Base-by-base conservation (phyloP, 2,888 invertebrate species). In the Pseudolycoriella hygida region DNA sequence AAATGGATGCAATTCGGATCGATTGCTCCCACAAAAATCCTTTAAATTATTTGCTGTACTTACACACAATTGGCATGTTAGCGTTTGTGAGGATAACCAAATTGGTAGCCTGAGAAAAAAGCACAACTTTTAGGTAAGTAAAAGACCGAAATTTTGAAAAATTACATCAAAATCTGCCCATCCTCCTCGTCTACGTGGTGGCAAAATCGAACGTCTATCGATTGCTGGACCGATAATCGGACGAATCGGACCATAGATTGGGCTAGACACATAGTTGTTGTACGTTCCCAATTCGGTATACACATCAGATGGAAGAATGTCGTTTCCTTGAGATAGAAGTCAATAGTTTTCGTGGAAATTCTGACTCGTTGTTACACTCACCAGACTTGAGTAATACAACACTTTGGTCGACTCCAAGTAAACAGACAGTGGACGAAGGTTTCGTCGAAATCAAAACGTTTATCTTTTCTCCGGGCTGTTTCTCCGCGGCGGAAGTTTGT, bases 341-440 rank as follows among this genome's bases (percentile, higher is more conserved):
- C 25, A 25, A 6, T 4, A 25, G 4, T 25, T 25, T 25, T 4
- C 4, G 25, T 6, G 25, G n/a, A n/a, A n/a, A n/a, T n/a, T n/a
- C n/a, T n/a, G n/a, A n/a, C n/a, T n/a, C n/a, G n/a, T n/a, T 30
- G 14, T 31, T 18, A 39, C 4, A 12, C 14, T 18, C 17, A 56
- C 86, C 86, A 14, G 73, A 70, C 56, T 80, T 78, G 10, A 89
- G 66, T 11, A 81, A 60, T 3, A 80, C 60, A 3, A 85, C 83
- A 58, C 82, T 80, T 60, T 89, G 80, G 63, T 96, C 94, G 8
- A 89, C 80, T 0, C 88, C 94, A 51, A 94, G 67, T 8, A 96
- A 65, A 3, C 88, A 90, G 14, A 93, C 80, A 54, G 80, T 79
- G 0, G 94, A 89, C 54, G 88, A 82, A 0, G 88, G 80, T 58